Evolutionary conservation across 2,888 invertebrate species (phyloP).

Genomic region (Microdon myrmicae): DNA sequence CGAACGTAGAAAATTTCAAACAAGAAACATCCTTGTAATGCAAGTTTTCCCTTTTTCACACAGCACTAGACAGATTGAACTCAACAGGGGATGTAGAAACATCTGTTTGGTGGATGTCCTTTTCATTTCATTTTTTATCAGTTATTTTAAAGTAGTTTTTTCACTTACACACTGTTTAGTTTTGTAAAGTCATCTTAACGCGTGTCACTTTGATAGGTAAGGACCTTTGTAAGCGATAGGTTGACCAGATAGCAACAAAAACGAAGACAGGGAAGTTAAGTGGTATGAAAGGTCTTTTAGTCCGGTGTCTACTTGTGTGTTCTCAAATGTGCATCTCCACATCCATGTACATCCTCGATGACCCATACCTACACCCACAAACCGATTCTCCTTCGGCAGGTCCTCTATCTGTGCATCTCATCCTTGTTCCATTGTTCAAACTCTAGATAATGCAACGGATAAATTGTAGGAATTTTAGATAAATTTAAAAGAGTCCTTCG

Average conservation of each 20-base stretch:
- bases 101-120: constrained; percentile 30
- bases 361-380: no score
- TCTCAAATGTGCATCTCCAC: no score
- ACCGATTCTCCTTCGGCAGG: no score
- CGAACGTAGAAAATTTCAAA: no score
- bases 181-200: constrained; percentile 16
- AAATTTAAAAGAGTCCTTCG: constrained; percentile 16
- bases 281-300: constrained; percentile 4
- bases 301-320: no score
- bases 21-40: constrained; percentile 29
- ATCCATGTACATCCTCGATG: no score
- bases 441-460: constrained; percentile 16
- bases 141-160: constrained; percentile 22
- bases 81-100: no score
- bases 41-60: constrained; percentile 12
- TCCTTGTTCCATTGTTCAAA: not conserved
- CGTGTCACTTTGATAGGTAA: constrained; percentile 40
- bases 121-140: no score
- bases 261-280: not conserved
- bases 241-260: constrained; percentile 22
- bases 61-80: no score
- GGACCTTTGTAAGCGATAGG: constrained; percentile 24
- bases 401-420: not conserved
- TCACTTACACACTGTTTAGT: constrained; percentile 9
- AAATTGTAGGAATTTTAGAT: constrained; percentile 31